A percentile compares a stretch with the other conserved stretches of the same genome.
phyloP scores from a whole-genome alignment of 37 sponge, comb jelly and placozoan genomes.

The Spongilla lacustris region DNA sequence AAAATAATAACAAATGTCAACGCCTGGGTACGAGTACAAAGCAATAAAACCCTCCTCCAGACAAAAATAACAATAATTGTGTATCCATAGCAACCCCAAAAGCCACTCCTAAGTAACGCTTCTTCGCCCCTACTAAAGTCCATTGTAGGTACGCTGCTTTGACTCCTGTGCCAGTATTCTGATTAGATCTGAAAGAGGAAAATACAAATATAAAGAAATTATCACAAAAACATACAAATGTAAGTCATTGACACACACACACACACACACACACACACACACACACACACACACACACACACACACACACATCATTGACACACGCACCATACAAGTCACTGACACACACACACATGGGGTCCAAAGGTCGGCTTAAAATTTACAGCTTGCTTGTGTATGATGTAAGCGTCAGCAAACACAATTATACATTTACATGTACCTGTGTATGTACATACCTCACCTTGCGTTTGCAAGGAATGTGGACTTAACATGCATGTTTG shows the following conservation, averaged over 20 bases:
- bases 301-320: not conserved
- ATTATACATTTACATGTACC: no score
- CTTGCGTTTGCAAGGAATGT: no score
- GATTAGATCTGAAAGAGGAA: slow-evolving; percentile 75
- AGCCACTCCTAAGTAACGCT: not conserved
- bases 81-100: not conserved
- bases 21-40: not conserved
- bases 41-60: not conserved
- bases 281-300: slow-evolving; percentile 14
- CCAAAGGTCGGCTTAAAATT: no score
- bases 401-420: no score
- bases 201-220: not conserved
- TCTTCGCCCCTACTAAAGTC: slow-evolving; percentile 40
- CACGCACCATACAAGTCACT: no score
- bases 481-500: no score
- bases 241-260: slow-evolving; percentile 5
- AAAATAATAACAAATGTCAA: not conserved
- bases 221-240: not conserved
- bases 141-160: slow-evolving; percentile 85
- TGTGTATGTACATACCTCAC: no score
- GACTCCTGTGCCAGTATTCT: slow-evolving; percentile 77
- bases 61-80: not conserved
- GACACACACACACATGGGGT: no score
- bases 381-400: no score
- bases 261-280: slow-evolving; percentile 15